Percentiles rank a stretch among this genome's conserved stretches.
phyloP scores from a whole-genome alignment of 1,140 invertebrate genomes.

The Babylonia areolata region DNA sequence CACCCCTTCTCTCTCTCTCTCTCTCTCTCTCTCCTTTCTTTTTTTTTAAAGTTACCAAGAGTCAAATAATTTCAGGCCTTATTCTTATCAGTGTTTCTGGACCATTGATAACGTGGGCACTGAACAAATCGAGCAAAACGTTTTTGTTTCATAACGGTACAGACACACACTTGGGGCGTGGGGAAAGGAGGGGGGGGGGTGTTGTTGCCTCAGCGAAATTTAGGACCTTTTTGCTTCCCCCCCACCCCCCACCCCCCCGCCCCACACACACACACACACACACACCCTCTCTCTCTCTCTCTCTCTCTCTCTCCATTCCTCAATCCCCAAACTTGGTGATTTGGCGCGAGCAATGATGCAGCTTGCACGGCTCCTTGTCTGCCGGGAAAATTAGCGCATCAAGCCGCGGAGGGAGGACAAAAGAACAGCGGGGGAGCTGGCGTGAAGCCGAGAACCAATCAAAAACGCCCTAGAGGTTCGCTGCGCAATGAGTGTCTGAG shows the following conservation, averaged over 20 bases:
- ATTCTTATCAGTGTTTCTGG: too few relatives aligned
- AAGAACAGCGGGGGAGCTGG: conserved; percentile 33
- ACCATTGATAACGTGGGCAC: too few relatives aligned
- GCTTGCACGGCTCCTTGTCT: background rate
- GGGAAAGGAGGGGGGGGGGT: too few relatives aligned
- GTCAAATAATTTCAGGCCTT: too few relatives aligned
- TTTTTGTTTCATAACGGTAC: too few relatives aligned
- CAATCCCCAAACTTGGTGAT: background rate
- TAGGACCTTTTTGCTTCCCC: background rate
- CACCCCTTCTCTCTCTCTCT: too few relatives aligned
- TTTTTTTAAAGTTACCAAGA: too few relatives aligned
- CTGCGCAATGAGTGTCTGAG: conserved; percentile 13
- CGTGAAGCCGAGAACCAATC: conserved; percentile 35
- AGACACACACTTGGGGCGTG: too few relatives aligned
- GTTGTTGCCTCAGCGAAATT: background rate
- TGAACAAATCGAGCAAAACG: too few relatives aligned
- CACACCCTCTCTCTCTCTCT: too few relatives aligned
- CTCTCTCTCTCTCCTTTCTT: too few relatives aligned
- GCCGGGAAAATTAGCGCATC: conserved; percentile 34
- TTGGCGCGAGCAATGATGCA: background rate
- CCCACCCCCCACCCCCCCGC: background rate
- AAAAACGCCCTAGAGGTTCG: conserved; percentile 33
- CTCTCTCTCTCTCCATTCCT: background rate
- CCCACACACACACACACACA: too few relatives aligned
- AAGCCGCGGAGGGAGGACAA: conserved; percentile 25